Base-by-base conservation (phyloP, 92 coral and sea anemone species). In the Zoanthus solanderi region DNA sequence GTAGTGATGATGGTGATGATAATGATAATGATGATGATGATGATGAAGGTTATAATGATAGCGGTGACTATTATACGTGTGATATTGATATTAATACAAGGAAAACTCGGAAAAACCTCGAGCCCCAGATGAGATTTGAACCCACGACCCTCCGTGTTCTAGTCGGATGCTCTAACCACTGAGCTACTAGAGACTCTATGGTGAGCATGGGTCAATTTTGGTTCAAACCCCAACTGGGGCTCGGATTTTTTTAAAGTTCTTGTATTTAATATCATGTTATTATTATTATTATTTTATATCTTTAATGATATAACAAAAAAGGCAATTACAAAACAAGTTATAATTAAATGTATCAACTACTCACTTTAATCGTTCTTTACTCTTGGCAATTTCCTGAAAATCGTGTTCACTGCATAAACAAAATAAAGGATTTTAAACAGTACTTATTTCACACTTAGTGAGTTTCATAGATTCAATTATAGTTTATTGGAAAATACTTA, bases 351-450 rank as follows among this genome's bases (percentile, higher is more conserved):
- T 12, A 15, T 58, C 14, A 15, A 18, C 9, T 45, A 78, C 87
- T 47, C 54, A 95, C 98, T 91, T 95, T 54, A 95, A 42, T 66
- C 87, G 93, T 45, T 93, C 96, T 69, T 86, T 93, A 71, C 98
- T 95, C 56, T 84, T 94, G 32, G 89, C 77, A 12, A 90, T 74
- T 12, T 92, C 90, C 45, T 75, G 90, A 7, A 92, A 23, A 56
- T 95, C 96, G 29, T 87, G 88, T 30, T 89, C 96, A 86, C 98
- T 95, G 92, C 10, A 31, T 23, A 52, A 7, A 72, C 9, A 23
- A 15, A 37, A 71, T 13, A 50, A 28, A 0, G 14, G 2, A 5
- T 18, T 3, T 58, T 16, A 14, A 14, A 58, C 4, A 13, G n/a
- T 58, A 58, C 65, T 14, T 14, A 58, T 16, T 58, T 58, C 65